Percentiles rank a stretch among this genome's conserved stretches.
These are phyloP conservation scores for Pangasius macronema DNA, from an alignment of 2,797 vertebrate genomes.

Conservation along the genomic window DNA sequence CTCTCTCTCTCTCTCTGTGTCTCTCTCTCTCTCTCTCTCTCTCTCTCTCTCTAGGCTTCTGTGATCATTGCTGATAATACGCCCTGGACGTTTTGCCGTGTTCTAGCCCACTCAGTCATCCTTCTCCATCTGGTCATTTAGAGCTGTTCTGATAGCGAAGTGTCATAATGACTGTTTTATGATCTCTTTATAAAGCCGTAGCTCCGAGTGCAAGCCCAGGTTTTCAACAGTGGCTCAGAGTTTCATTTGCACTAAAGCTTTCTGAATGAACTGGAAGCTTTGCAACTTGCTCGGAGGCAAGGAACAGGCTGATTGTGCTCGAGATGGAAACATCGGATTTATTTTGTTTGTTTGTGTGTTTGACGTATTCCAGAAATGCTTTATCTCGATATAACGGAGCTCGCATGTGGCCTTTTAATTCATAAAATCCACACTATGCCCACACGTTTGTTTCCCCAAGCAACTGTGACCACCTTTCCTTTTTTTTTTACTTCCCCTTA, in stretches of 20 bases:
- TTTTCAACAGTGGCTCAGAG: background rate
- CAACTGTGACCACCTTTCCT: background rate
- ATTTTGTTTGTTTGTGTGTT: background rate
- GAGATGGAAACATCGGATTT: background rate
- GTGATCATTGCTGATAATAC: background rate
- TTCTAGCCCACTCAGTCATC: background rate
- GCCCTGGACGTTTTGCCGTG: background rate
- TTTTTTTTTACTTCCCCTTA: background rate
- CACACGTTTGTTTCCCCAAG: background rate
- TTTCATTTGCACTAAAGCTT: background rate
- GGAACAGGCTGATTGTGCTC: background rate
- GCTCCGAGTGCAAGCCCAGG: background rate
- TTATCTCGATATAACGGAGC: background rate
- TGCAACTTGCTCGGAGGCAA: background rate
- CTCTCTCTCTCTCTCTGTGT: background rate
- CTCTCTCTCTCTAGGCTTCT: background rate
- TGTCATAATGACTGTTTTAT: background rate
- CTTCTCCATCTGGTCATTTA: background rate
- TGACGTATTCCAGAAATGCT: background rate
- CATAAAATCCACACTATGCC: background rate
- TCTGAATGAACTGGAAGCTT: background rate
- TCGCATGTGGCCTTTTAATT: background rate
- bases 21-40: background rate
- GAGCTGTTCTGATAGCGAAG: background rate
- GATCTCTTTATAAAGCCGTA: background rate